Evolutionary conservation across 2,113 vertebrate genomes (phyloP).

Genomic region (Aegithalos caudatus): DNA sequence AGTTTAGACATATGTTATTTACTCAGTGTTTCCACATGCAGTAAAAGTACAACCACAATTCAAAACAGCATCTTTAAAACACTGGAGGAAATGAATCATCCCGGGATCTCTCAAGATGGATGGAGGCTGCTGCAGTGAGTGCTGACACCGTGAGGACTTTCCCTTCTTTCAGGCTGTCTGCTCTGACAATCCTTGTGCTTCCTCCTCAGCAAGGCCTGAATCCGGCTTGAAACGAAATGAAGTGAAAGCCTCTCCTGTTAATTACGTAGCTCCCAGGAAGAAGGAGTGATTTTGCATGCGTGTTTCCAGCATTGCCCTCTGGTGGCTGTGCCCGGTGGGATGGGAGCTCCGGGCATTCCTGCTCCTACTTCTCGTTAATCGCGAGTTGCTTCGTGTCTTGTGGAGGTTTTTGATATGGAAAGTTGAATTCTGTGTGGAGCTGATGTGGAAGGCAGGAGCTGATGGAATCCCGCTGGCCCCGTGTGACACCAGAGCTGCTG

Average conservation of each 20-base stretch:
- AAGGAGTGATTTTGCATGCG: fast-evolving
- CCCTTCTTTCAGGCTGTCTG: not conserved
- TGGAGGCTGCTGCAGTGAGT: not conserved
- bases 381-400: not conserved
- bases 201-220: not conserved
- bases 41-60: conserved; percentile 50
- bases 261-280: not conserved
- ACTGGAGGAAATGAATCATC: conserved; percentile 44
- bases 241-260: not conserved
- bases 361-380: not conserved
- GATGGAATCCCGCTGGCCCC: fast-evolving
- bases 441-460: not conserved
- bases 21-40: conserved; percentile 42
- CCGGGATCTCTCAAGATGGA: not conserved
- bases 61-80: conserved; percentile 5
- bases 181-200: not conserved
- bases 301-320: not conserved
- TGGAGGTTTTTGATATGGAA: not conserved
- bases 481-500: fast-evolving
- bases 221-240: not conserved
- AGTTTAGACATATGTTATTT: conserved; percentile 49
- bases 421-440: not conserved
- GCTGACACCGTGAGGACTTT: not conserved
- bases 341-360: not conserved
- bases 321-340: not conserved